phyloP scores from a whole-genome alignment of 2,888 invertebrate species.

The Alcis repandata region DNA sequence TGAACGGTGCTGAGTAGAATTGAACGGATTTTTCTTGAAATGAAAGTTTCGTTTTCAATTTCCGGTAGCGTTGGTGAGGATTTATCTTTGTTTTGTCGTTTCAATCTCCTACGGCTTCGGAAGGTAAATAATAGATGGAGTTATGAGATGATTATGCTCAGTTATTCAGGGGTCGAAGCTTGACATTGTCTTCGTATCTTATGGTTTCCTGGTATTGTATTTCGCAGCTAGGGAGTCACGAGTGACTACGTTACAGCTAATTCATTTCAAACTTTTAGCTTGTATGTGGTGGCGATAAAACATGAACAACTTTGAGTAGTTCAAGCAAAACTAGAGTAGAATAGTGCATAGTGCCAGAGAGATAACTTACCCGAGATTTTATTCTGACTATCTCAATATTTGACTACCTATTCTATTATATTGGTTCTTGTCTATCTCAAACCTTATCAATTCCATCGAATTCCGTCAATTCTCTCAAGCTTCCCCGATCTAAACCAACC shows the following conservation, averaged over 20 bases:
- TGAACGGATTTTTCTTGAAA: slow-evolving; percentile 44
- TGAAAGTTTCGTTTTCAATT: slow-evolving; percentile 47
- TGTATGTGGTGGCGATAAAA: too few relatives aligned
- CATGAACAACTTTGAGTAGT: too few relatives aligned
- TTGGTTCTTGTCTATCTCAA: too few relatives aligned
- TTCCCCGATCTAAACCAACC: neutral
- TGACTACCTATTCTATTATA: too few relatives aligned
- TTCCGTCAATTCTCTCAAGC: neutral
- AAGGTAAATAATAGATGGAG: slow-evolving; percentile 22
- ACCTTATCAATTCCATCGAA: too few relatives aligned
- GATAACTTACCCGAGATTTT: too few relatives aligned
- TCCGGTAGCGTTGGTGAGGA: slow-evolving; percentile 37
- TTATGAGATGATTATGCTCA: slow-evolving; percentile 20
- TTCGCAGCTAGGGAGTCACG: too few relatives aligned
- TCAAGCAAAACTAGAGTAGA: too few relatives aligned
- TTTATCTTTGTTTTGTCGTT: slow-evolving; percentile 41
- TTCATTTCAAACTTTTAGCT: too few relatives aligned
- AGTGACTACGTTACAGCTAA: too few relatives aligned
- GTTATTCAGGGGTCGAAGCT: slow-evolving; percentile 15
- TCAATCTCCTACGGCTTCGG: slow-evolving; percentile 26
- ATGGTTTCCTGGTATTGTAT: neutral
- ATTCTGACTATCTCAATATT: too few relatives aligned
- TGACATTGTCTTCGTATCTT: slow-evolving; percentile 1
- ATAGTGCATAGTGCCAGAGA: too few relatives aligned
- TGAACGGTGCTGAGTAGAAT: slow-evolving; percentile 46